Evolutionary conservation across 1,140 invertebrate species (phyloP), one percentile per base, ranked within the genome.

Genomic region (Drosophila kohkoa): DNA sequence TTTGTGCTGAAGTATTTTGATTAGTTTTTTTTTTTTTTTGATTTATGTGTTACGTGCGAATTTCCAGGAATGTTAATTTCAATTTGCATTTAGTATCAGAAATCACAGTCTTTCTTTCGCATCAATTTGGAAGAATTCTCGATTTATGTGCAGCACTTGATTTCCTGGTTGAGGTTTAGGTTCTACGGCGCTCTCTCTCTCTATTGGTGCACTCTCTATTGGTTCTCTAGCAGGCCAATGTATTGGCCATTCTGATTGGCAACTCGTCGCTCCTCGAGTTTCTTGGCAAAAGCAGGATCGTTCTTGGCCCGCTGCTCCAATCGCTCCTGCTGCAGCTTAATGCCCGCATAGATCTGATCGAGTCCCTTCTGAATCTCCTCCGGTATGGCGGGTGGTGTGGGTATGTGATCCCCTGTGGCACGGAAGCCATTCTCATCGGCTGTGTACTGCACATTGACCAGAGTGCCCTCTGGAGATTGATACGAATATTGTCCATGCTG

Each of bases 401-500:
- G 97, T 82, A 98, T 95, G 89, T 97, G 97, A 88, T 96, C 96
- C 1, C 97, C 97, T 55, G 94, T 94, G 4, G 96, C 95, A 76
- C 95, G 95, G 95, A 97, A 98, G 45, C 97, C 97, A 78, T 95
- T 96, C 90, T 97, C 97, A 74, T 94, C 94, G 46, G 93, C 93
- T 0, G 93, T 94, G 76, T 94, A 95, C 66, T 92, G 92, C 0
- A 92, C 92, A 64, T 91, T 92, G 1, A 92, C 88, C n/a, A 82
- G 10, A 6, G 82, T 79, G 43, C 95, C 95, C 58, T 97, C 96
- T 3, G 96, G 96, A 43, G 96, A 96, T 28, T 95, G 96, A 93
- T 97, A 97, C 2, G 95, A 95, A 93, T 97, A 97, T 20, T 95
- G 95, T 11, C 97, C 97, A 77, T 96, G 95, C 91, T 97, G 96